These are phyloP conservation scores for Lepidocyrtinus sp. DNA, from an alignment of 2,888 invertebrate genomes.

Conservation along the genomic window DNA sequence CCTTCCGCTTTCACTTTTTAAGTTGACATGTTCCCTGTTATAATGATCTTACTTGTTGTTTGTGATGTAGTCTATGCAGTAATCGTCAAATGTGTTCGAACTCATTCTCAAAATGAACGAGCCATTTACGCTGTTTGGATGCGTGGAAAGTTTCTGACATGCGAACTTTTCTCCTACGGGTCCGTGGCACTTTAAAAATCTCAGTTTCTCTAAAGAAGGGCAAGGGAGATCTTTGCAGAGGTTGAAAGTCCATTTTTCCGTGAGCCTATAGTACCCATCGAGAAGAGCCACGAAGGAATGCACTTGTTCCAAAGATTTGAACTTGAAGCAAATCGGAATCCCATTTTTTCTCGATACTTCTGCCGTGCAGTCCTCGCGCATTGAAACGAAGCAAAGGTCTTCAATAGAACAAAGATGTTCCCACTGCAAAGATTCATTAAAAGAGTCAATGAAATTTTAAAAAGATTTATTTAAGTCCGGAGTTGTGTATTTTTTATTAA, in stretches of 20 bases:
- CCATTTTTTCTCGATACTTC: slow-evolving; percentile 85
- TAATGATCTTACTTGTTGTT: slow-evolving; percentile 80
- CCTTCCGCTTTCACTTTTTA: neutral
- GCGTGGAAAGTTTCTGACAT: slow-evolving; percentile 86
- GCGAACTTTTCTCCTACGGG: slow-evolving; percentile 91
- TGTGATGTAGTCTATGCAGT: slow-evolving; percentile 86
- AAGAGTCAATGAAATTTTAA: slow-evolving; percentile 4
- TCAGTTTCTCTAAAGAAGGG: slow-evolving; percentile 83
- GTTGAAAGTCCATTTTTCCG: slow-evolving; percentile 92
- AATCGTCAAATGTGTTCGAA: slow-evolving; percentile 84
- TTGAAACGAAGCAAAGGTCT: slow-evolving; percentile 86
- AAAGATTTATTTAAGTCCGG: neutral
- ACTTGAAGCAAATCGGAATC: slow-evolving; percentile 83
- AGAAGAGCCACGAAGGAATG: slow-evolving; percentile 86
- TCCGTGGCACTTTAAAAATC: slow-evolving; percentile 87
- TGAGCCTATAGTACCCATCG: slow-evolving; percentile 89
- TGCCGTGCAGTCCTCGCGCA: slow-evolving; percentile 79
- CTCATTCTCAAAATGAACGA: slow-evolving; percentile 88
- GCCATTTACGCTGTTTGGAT: slow-evolving; percentile 82
- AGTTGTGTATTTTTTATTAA: neutral
- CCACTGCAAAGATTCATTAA: slow-evolving; percentile 76
- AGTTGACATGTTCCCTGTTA: too few relatives aligned
- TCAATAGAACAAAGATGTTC: slow-evolving; percentile 84
- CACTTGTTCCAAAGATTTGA: slow-evolving; percentile 79
- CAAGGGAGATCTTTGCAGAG: slow-evolving; percentile 87